phyloP scores from a whole-genome alignment of 1,140 invertebrate genomes.

The Dermatophagoides farinae region DNA sequence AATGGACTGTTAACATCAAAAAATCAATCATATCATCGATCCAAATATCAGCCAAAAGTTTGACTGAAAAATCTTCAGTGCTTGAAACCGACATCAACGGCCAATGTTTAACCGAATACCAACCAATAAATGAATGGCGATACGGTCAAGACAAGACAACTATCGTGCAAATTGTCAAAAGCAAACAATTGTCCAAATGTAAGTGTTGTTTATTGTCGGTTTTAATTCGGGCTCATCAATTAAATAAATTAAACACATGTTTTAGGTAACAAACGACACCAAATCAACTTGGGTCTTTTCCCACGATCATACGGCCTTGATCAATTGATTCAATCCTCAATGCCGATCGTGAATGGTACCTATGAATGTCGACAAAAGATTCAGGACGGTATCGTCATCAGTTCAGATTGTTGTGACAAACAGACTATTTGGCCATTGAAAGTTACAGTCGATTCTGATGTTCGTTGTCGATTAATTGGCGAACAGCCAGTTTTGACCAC shows the following conservation, averaged over 20 bases:
- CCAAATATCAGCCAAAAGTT: background rate
- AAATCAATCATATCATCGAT: constrained; percentile 13
- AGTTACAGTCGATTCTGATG: background rate
- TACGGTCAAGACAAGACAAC: too few relatives aligned
- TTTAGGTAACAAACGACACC: constrained; percentile 5
- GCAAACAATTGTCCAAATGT: constrained; percentile 7
- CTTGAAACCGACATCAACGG: constrained; percentile 12
- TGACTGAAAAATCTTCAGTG: background rate
- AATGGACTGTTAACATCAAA: constrained; percentile 12
- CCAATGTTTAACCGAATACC: constrained; percentile 12
- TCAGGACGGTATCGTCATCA: background rate
- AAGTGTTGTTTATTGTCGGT: background rate
- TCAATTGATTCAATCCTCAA: background rate
- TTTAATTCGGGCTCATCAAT: background rate
- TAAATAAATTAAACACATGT: background rate
- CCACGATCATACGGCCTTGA: background rate
- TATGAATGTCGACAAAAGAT: background rate
- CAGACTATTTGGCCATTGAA: background rate
- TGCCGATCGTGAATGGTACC: constrained; percentile 6
- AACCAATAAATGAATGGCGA: background rate
- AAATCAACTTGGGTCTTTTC: constrained; percentile 1
- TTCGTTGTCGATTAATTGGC: background rate
- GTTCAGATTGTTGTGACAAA: background rate
- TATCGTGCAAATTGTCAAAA: background rate
- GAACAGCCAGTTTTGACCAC: background rate